Evolutionary conservation across 2,113 vertebrate genomes (phyloP).

Genomic region (Felis catus): DNA sequence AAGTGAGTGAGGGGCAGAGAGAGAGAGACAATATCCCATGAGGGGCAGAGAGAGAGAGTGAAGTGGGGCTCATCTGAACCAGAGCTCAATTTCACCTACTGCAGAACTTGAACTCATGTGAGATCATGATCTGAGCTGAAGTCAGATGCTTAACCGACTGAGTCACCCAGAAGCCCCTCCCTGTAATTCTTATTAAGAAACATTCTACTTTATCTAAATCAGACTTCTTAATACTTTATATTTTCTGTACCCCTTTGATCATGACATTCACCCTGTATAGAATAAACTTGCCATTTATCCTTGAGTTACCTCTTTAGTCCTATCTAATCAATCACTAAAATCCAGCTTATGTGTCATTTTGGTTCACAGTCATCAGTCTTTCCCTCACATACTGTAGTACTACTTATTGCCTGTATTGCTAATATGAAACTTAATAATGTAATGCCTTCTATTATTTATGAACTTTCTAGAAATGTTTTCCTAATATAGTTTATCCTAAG

Average conservation of each 20-base stretch:
- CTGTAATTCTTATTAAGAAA: neutral
- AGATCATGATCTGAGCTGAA: too few relatives aligned
- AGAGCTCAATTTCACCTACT: too few relatives aligned
- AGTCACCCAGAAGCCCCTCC: neutral
- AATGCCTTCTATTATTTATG: neutral
- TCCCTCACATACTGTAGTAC: neutral
- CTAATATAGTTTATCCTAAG: neutral
- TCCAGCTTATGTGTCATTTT: neutral
- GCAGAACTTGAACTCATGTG: too few relatives aligned
- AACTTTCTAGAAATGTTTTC: neutral
- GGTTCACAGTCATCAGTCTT: neutral
- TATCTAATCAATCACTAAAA: neutral
- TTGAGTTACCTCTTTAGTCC: neutral
- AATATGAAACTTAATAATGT: neutral
- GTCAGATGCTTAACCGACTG: too few relatives aligned
- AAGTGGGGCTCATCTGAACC: too few relatives aligned
- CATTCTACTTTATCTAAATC: neutral
- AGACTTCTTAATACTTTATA: neutral
- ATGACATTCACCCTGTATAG: neutral
- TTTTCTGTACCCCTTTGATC: constrained; percentile 45
- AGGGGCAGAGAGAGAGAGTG: too few relatives aligned
- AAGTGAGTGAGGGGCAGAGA: too few relatives aligned
- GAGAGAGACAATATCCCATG: too few relatives aligned
- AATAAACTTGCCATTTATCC: neutral
- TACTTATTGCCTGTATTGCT: neutral